A percentile compares a stretch with the other conserved stretches of the same genome.
phyloP scores from a whole-genome alignment of 2,797 vertebrate species.

The Sarcoramphus papa region DNA sequence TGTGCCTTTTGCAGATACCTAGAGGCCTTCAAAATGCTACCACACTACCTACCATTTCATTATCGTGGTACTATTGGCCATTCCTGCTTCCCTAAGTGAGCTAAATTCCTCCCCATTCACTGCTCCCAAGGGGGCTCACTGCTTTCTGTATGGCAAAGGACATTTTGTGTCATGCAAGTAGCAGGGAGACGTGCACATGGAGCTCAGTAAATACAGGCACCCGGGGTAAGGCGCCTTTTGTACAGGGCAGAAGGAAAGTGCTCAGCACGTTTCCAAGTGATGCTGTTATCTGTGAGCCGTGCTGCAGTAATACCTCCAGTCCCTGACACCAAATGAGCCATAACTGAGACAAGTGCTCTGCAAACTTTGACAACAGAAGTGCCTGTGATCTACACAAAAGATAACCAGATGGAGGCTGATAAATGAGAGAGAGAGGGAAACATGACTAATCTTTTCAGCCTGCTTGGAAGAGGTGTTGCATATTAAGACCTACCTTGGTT shows the following conservation, averaged over 20 bases:
- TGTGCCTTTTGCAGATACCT: neutral
- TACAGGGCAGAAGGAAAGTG: neutral
- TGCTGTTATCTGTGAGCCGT: neutral
- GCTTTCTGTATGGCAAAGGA: neutral
- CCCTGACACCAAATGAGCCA: fast-evolving
- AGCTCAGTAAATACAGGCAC: neutral
- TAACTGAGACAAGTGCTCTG: neutral
- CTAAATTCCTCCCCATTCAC: neutral
- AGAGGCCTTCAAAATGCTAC: neutral
- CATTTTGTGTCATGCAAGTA: fast-evolving
- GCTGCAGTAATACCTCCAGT: neutral
- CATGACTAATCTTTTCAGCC: neutral
- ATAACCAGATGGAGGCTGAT: neutral
- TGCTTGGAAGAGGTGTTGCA: neutral
- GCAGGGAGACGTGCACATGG: neutral
- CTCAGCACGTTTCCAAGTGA: neutral
- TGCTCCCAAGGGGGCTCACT: neutral
- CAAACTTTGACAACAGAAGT: neutral
- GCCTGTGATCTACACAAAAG: neutral
- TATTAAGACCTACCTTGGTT: neutral
- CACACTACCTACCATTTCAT: fast-evolving
- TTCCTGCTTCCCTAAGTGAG: fast-evolving
- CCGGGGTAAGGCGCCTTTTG: neutral
- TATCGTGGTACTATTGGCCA: neutral
- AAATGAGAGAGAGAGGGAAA: neutral